Evolutionary conservation across 1,140 invertebrate genomes (phyloP), one percentile per base, ranked within the genome.

Genomic region (Listronotus oregonensis): DNA sequence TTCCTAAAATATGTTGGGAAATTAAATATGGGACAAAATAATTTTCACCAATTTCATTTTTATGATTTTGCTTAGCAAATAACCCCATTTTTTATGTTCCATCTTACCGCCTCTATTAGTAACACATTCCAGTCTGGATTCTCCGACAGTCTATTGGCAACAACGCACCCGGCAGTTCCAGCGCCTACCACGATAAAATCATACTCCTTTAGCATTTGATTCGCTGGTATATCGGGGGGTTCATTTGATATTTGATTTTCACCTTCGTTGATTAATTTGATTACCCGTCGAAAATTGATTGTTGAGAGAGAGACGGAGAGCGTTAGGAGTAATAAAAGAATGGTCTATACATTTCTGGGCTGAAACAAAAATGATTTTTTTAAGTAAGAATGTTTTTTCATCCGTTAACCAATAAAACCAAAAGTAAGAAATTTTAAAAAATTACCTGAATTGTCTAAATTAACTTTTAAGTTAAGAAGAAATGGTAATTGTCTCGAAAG

Each of bases 81-180:
- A 6, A 5, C 27, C 27, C 12, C 3, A n/a, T 32, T 18, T 46
- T 18, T 54, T 15, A 40, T 6, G 32, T n/a, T n/a, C n/a, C n/a
- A n/a, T n/a, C 0, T 72, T 72, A 11, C 87, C 66, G 84, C 82
- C 78, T 89, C 88, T 10, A n/a, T n/a, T n/a, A n/a, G 88, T 73
- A 6, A 89, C n/a, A 87, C 80, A 4, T 75, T 82, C 80, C 82
- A 84, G 34, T 83, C 56, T 0, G n/a, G 49, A 42, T 80, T 73
- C 71, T 87, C 84, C 0, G 82, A n/a, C n/a, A n/a, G n/a, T n/a
- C n/a, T 76, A 62, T 80, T 83, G 0, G 89, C 88, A 12, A 91
- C 44, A 1, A 87, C 83, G 44, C 84, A n/a, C 34, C 90, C 90
- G 1, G 87, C 86, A 0, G 87, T 86, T 37, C 90, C 90, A 9